Conservation (phyloP, 2,888 invertebrate species). For the Morpho helenor region DNA sequence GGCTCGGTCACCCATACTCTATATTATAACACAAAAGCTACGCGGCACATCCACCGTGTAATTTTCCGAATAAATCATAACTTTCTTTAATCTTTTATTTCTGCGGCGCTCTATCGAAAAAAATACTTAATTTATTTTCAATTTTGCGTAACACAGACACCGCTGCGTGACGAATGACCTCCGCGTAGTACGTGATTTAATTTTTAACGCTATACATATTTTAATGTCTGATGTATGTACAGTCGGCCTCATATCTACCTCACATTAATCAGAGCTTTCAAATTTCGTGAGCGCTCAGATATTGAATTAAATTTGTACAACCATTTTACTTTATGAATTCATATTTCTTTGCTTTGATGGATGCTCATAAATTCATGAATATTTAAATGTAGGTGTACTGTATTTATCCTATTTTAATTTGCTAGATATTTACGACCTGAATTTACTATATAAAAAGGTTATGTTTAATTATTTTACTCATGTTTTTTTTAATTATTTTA, state of each 20-base stretch:
- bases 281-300: too few species aligned
- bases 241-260: slow-evolving; percentile 8
- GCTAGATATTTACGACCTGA: too few species aligned
- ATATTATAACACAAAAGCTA: too few species aligned
- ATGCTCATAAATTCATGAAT: too few species aligned
- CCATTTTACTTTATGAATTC: not conserved
- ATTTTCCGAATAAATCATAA: slow-evolving; percentile 15
- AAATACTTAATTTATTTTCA: slow-evolving; percentile 20
- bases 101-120: slow-evolving; percentile 6
- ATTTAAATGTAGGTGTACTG: too few species aligned
- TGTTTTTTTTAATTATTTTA: too few species aligned
- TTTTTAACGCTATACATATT: slow-evolving; percentile 15
- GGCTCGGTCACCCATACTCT: too few species aligned
- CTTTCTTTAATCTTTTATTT: slow-evolving; percentile 11
- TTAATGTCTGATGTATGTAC: slow-evolving; percentile 12
- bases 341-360: not conserved
- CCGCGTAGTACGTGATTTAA: slow-evolving; percentile 19
- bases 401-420: too few species aligned
- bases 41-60: slow-evolving; percentile 36
- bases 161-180: slow-evolving; percentile 19
- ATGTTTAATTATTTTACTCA: too few species aligned
- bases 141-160: slow-evolving; percentile 19
- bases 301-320: too few species aligned
- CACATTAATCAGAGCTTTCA: slow-evolving; percentile 2
- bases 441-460: too few species aligned